A percentile compares a stretch with the other conserved stretches of the same genome.
Conservation (phyloP, 1,140 invertebrate species). For the Cydia amplana region DNA sequence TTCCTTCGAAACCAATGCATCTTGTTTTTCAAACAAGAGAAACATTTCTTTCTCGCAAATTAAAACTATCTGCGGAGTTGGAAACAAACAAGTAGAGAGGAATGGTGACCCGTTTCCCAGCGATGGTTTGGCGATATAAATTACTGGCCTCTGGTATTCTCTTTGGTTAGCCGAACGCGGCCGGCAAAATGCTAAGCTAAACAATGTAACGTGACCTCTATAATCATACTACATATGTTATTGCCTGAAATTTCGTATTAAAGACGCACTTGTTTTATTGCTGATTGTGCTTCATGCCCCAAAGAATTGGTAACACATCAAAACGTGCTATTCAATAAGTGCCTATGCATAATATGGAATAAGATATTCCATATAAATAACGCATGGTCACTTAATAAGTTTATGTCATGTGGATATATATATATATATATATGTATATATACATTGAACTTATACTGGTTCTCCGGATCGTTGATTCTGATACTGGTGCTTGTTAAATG, state of each 20-base stretch:
- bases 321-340: too few species aligned
- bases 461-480: neutral
- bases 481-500: neutral
- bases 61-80: constrained; percentile 5
- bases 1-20: neutral
- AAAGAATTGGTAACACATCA: too few species aligned
- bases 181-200: neutral
- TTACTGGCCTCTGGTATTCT: neutral
- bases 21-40: neutral
- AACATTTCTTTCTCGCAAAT: constrained; percentile 9
- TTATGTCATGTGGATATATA: too few species aligned
- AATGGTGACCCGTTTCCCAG: constrained; percentile 15
- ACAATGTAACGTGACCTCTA: neutral
- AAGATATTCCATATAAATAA: too few species aligned
- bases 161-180: neutral
- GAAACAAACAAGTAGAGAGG: constrained; percentile 13
- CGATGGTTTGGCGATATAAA: neutral
- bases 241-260: too few species aligned
- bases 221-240: neutral
- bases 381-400: too few species aligned
- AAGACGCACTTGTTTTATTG: too few species aligned
- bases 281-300: too few species aligned
- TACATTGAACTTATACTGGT: too few species aligned
- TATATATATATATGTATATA: too few species aligned
- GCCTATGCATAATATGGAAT: too few species aligned